A percentile compares a stretch with the other conserved stretches of the same genome.
phyloP scores from a whole-genome alignment of 23 tunicate species.

The Corella eumyota region DNA sequence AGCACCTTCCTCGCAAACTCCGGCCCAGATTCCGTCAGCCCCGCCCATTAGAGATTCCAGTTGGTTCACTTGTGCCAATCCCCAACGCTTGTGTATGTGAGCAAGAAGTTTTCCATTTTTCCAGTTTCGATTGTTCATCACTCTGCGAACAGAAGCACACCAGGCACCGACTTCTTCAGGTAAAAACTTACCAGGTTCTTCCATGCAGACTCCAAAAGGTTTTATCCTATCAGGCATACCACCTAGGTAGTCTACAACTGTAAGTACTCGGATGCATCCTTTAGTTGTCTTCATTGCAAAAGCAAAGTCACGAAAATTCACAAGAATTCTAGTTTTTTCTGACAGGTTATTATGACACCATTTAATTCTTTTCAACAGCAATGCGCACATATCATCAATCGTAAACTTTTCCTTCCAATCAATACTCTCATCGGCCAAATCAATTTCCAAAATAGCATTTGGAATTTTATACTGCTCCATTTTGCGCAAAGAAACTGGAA shows the following conservation, averaged over 20 bases:
- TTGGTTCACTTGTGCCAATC: conserved; percentile 16
- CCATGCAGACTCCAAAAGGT: conserved; percentile 22
- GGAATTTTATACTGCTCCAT: conserved; percentile 6
- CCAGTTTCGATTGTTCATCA: conserved; percentile 14
- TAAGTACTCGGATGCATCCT: conserved; percentile 4
- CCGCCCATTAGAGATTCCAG: conserved; percentile 25
- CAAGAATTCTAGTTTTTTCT: conserved; percentile 1
- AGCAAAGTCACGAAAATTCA: conserved; percentile 13
- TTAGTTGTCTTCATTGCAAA: conserved; percentile 11
- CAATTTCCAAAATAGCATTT: conserved; percentile 13
- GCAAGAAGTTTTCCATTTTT: conserved; percentile 16
- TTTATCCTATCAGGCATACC: conserved; percentile 21
- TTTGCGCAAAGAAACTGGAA: conserved; percentile 9
- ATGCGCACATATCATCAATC: conserved; percentile 7
- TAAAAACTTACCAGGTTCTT: conserved; percentile 17
- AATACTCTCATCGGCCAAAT: conserved; percentile 8
- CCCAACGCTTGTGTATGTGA: conserved; percentile 22
- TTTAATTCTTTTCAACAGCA: conserved; percentile 9
- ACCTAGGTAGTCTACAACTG: conserved; percentile 3
- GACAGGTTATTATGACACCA: conserved; percentile 23
- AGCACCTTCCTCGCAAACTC: conserved; percentile 23
- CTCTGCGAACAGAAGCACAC: conserved; percentile 15
- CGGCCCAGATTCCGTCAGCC: conserved; percentile 25
- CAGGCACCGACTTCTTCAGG: conserved; percentile 30
- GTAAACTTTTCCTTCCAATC: conserved; percentile 13